Base-by-base conservation (phyloP, 1,140 invertebrate species). In the Heliconius hermathena region DNA sequence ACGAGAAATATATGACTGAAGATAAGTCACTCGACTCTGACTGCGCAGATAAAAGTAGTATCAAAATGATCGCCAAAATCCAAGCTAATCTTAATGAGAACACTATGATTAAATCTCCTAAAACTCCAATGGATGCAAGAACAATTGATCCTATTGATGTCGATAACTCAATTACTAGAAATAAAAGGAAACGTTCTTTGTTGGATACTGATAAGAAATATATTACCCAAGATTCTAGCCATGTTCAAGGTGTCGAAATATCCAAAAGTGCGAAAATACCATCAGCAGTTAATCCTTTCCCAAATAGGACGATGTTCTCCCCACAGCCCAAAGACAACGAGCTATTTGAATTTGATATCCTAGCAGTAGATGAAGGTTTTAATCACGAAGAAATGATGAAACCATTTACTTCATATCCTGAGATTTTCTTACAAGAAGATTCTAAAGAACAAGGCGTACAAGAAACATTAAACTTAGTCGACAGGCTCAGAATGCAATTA, bases 391-490 rank as follows among this genome's bases (percentile, higher is more conserved):
- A 96, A 78, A 94, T 95, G 18, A 93, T 95, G 80, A 95, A 95
- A 91, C 96, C 96, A 1, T 94, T 97, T 26, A 94, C 96, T 2
- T 97, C 97, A 81, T 96, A 96, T n/a, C 96, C 97, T 36, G 92
- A 93, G 81, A 95, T 97, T 72, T 95, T 97, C 78, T 96, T 97
- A 82, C 97, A 97, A 87, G 97, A 97, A 85, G 97, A 97, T 87
- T 96, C 96, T n/a, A 97, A 97, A 84, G 94, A 95, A 84, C 93
- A 94, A 83, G 89, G 97, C 85, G 97, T 97, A 0, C 93, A 96
- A 66, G 97, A 97, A 93, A 98, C 97, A 1, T 90, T 97, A 38
- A 96, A 97, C 93, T 91, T 98, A 22, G 97, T 98, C 11, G 97
- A 97, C 82, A 97, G 97, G 89, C 91, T 98, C 20, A 93, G 97